These are phyloP conservation scores for Gallinago paraguaiae DNA, from an alignment of 2,113 vertebrate genomes.

Conservation along the genomic window DNA sequence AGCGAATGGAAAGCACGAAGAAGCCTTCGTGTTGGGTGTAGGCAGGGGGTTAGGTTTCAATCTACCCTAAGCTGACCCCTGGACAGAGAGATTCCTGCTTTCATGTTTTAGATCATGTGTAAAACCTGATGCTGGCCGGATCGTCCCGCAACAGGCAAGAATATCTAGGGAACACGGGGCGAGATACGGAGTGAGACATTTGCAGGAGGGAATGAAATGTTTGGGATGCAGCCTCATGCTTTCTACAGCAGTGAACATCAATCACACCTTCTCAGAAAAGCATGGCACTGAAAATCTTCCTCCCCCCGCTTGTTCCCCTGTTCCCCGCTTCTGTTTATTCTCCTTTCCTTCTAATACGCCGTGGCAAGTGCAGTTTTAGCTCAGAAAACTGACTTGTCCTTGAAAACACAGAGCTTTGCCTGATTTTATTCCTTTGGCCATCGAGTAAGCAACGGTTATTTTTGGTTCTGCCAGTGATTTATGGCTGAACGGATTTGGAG, in stretches of 20 bases:
- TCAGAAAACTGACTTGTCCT: conserved; percentile 6
- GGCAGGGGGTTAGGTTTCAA: conserved; percentile 25
- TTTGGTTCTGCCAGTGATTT: conserved; percentile 43
- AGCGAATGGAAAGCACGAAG: not conserved
- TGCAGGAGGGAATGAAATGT: conserved; percentile 71
- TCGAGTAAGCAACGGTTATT: conserved; percentile 26
- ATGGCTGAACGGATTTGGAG: conserved; percentile 17
- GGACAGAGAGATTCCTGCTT: conserved; percentile 68
- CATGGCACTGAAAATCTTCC: not conserved
- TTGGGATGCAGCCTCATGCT: conserved; percentile 67
- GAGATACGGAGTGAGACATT: conserved; percentile 35
- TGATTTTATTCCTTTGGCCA: not conserved
- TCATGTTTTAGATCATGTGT: conserved; percentile 66
- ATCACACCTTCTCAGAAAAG: conserved; percentile 79
- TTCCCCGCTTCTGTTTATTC: not conserved
- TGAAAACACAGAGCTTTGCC: conserved; percentile 54
- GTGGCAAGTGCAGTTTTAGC: conserved; percentile 39
- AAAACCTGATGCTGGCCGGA: conserved; percentile 66
- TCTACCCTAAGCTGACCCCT: conserved; percentile 67
- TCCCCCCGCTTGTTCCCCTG: not conserved
- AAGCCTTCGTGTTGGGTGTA: not conserved
- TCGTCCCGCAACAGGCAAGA: not conserved
- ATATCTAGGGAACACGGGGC: conserved; percentile 60
- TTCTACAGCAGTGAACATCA: conserved; percentile 73
- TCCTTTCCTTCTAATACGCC: not conserved